A percentile compares a stretch with the other conserved stretches of the same genome.
These are phyloP conservation scores for Cottoperca gobio DNA, from an alignment of 2,797 vertebrate species.

Conservation along the genomic window DNA sequence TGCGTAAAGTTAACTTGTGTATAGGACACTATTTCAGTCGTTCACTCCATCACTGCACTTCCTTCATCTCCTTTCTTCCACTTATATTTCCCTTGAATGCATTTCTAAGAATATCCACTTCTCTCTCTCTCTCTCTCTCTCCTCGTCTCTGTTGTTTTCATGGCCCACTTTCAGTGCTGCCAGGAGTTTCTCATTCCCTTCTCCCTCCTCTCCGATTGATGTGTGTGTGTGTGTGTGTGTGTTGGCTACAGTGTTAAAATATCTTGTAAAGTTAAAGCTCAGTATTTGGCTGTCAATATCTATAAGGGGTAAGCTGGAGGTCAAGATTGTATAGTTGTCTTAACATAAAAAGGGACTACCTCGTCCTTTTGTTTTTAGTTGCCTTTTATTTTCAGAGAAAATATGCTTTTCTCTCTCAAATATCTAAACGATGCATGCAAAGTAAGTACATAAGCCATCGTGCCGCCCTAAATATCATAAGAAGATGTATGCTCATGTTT, in stretches of 20 bases:
- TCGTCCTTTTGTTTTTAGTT: neutral
- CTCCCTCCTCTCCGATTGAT: constrained; percentile 3
- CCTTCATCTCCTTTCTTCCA: neutral
- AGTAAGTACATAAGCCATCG: neutral
- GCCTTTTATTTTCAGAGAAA: neutral
- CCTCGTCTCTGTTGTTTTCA: constrained; percentile 36
- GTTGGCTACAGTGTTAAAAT: neutral
- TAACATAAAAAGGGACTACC: neutral
- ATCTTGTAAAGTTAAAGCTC: constrained; percentile 18
- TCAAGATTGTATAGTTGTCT: neutral
- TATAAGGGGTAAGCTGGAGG: constrained; percentile 5
- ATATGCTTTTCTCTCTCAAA: neutral
- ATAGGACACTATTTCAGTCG: constrained; percentile 3
- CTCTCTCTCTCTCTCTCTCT: constrained; percentile 1
- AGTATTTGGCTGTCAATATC: constrained; percentile 3
- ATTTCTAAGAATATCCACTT: constrained; percentile 45
- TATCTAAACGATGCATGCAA: constrained; percentile 4
- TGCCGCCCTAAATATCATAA: neutral
- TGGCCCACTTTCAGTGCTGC: constrained; percentile 52
- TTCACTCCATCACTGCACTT: constrained; percentile 18
- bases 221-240: neutral
- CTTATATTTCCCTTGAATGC: neutral
- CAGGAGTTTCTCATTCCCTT: constrained; percentile 20
- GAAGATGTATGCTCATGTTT: constrained; percentile 7
- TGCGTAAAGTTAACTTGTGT: neutral